Evolutionary conservation across 2,113 vertebrate genomes (phyloP).

Genomic region (Syrmaticus mikado): DNA sequence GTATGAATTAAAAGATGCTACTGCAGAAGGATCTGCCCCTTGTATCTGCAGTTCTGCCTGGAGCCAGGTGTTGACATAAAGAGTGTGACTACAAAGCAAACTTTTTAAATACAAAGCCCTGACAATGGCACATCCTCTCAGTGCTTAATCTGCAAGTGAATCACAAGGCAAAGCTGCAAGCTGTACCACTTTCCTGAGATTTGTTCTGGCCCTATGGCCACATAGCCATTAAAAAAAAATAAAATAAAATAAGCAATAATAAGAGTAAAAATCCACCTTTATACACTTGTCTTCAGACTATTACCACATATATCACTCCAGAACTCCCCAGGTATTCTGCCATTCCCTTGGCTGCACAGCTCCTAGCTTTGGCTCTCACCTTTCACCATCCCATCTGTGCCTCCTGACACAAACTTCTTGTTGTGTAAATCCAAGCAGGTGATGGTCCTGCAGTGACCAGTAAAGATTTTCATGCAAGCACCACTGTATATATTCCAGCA

Average conservation of each 20-base stretch:
- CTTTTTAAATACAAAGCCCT: not conserved
- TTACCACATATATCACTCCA: accelerated
- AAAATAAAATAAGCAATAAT: not conserved
- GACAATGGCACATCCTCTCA: not conserved
- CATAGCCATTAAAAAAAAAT: not conserved
- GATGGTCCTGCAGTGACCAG: slow-evolving; percentile 82
- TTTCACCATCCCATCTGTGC: slow-evolving; percentile 87
- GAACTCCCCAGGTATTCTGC: not conserved
- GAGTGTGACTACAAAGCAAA: not conserved
- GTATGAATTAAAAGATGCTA: accelerated
- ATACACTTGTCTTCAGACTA: accelerated
- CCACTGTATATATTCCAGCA: slow-evolving; percentile 86
- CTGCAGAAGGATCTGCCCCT: not conserved
- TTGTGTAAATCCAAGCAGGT: slow-evolving; percentile 83
- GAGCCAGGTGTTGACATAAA: not conserved
- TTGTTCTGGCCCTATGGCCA: not conserved
- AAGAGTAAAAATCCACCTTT: not conserved
- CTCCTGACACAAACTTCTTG: slow-evolving; percentile 84
- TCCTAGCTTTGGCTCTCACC: slow-evolving; percentile 70
- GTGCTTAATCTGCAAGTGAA: not conserved
- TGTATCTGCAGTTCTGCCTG: not conserved
- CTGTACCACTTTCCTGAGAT: not conserved
- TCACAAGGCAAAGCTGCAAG: not conserved
- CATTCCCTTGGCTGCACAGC: not conserved
- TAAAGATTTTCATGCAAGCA: slow-evolving; percentile 76